These are phyloP conservation scores for Macrophya alboannulata DNA, from an alignment of 2,888 invertebrate species.

Conservation along the genomic window DNA sequence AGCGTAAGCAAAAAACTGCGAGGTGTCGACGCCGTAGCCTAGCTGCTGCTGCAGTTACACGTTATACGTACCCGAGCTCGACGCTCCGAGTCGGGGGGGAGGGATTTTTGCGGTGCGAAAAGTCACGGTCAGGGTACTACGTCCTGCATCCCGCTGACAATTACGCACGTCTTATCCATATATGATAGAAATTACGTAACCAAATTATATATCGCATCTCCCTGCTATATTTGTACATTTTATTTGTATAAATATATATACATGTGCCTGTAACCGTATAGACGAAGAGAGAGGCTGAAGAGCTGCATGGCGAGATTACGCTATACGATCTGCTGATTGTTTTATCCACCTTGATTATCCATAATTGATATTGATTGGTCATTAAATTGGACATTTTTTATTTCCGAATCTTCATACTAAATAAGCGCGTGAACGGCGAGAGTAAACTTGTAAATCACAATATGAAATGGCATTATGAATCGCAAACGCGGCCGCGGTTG, in stretches of 20 bases:
- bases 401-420: no score
- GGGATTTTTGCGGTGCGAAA: slow-evolving; percentile 20
- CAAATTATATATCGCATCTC: background rate
- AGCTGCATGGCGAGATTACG: no score
- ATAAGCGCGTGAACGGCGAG: no score
- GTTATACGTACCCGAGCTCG: background rate
- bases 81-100: background rate
- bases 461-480: background rate
- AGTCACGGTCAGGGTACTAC: slow-evolving; percentile 21
- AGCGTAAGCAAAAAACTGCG: slow-evolving; percentile 71
- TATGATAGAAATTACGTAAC: background rate
- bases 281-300: no score
- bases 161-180: background rate
- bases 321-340: no score
- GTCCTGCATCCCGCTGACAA: background rate
- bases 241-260: background rate
- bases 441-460: no score
- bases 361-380: no score
- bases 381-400: no score
- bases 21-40: slow-evolving; percentile 33
- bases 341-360: no score
- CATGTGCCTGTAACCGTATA: no score
- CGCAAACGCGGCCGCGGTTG: background rate
- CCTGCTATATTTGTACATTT: background rate
- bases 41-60: slow-evolving; percentile 3